Base-by-base conservation (phyloP, 1,140 invertebrate species). In the Tenebrio molitor region DNA sequence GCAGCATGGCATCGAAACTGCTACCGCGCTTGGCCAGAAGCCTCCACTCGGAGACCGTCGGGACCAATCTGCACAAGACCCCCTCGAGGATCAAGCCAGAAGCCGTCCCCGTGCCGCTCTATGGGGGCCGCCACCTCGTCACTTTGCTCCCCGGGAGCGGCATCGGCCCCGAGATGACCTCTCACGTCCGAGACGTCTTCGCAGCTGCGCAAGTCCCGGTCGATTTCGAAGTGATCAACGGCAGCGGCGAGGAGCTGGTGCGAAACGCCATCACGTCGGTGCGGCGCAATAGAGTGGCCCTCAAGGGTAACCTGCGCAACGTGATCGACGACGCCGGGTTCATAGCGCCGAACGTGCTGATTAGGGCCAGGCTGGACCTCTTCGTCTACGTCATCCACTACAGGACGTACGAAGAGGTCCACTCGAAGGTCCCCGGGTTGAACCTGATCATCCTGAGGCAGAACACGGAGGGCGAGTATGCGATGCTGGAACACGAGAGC, bases 371-470 rank as follows among this genome's bases (percentile, higher is more conserved):
- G 34, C 76, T 89, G 14, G 89, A 88, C 79, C 81, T 92, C n/a
- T 92, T 87, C 83, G 89, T 89, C 1, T 90, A 91, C 80, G 86
- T 91, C 3, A 79, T 91, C 12, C 88, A 88, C 62, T 90, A 88
- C 80, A 87, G 87, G 73, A 86, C 87, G 4, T 86, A 89, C 70
- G 85, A 87, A 29, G 89, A 86, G n/a, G 85, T 89, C 66, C 83
- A 67, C 15, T 87, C 88, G 12, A 83, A 87, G 7, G 88, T 91
- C 74, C 79, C 85, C 19, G 82, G 89, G 80, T 84, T 92, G 16
- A 88, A 92, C 81, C 81, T 92, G 66, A 84, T 91, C 1, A 83
- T 92, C 1, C 88, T 92, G 25, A 77, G 91, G 67, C 89, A 92
- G 79, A 92, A 92, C 70, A 87, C 85, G 4, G 85, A 85, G 78